Base-by-base conservation (phyloP, 2,888 invertebrate species). In the Eupithecia tripunctaria region DNA sequence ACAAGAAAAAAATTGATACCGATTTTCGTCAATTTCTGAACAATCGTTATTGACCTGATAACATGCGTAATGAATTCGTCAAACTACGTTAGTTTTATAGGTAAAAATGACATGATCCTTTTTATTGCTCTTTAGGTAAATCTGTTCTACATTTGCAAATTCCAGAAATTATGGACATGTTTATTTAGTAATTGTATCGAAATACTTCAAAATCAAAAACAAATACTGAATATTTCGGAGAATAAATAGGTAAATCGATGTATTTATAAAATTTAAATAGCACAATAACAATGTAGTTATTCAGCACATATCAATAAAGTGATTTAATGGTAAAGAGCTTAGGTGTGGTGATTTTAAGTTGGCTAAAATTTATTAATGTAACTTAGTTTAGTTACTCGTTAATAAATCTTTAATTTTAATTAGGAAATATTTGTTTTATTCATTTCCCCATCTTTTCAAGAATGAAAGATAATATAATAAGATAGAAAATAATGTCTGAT, bases 301-400 rank as follows among this genome's bases (percentile, higher is more conserved):
- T 77, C 75, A 78, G 75, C 82, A 88, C 88, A 89, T 88, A 88
- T 89, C 88, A 88, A 56, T 83, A 86, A 85, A 81, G 85, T 85
- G 86, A 87, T 86, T 82, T 80, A 81, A 80, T 80, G 87, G 86
- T 84, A 85, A 76, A 81, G 83, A 65, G 29, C 12, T 84, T 81
- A 80, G 78, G 83, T 81, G 83, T 81, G 10, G 73, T 80, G 70
- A 79, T 82, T 82, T 82, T 71, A 74, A 62, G 32, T 14, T 21
- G 36, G 21, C n/a, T 12, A 63, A 38, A 25, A 64, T 21, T 0
- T 21, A 38, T n/a, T 38, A 36, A 41, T 36, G 36, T 21, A 21
- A 38, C 14, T 36, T 64, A 38, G 38, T 38, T 38, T 64, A 64
- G 36, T 72, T 72, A 68, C 70, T 72, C 71, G 77, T 76, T 78